phyloP scores from a whole-genome alignment of 2,888 invertebrate genomes.

The Leptodirus hochenwartii region DNA sequence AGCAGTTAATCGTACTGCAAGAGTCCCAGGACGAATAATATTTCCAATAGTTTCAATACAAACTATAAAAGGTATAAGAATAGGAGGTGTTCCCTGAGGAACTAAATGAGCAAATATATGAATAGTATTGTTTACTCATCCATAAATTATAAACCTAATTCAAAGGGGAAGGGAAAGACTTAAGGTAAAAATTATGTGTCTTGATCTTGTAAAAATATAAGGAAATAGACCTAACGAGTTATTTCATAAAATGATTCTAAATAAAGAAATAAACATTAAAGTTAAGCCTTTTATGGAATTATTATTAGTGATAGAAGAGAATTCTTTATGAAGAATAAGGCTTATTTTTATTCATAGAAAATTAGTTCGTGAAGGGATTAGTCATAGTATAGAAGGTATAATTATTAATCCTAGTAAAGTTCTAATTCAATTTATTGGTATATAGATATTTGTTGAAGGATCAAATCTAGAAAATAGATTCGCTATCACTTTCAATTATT shows the following conservation, averaged over 20 bases:
- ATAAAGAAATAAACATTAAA: constrained; percentile 37
- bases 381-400: constrained; percentile 34
- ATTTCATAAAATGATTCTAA: constrained; percentile 41
- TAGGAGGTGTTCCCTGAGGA: constrained; percentile 42
- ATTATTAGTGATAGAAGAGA: no score
- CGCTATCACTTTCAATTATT: constrained; percentile 43
- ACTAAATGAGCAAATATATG: constrained; percentile 50
- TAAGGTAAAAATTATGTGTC: constrained; percentile 41
- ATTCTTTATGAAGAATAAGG: constrained; percentile 33
- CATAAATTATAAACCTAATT: constrained; percentile 44
- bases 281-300: constrained; percentile 28
- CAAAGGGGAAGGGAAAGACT: constrained; percentile 42
- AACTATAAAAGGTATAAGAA: constrained; percentile 54
- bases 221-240: constrained; percentile 52
- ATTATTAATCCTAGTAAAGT: constrained; percentile 31
- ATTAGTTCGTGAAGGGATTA: constrained; percentile 33
- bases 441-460: constrained; percentile 32
- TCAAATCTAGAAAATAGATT: constrained; percentile 47
- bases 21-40: constrained; percentile 47
- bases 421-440: constrained; percentile 42
- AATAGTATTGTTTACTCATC: constrained; percentile 40
- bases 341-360: constrained; percentile 32
- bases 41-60: constrained; percentile 58
- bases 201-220: constrained; percentile 50
- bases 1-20: constrained; percentile 52